Conservation (phyloP, 2,888 invertebrate genomes). For the Adineta ricciae region DNA sequence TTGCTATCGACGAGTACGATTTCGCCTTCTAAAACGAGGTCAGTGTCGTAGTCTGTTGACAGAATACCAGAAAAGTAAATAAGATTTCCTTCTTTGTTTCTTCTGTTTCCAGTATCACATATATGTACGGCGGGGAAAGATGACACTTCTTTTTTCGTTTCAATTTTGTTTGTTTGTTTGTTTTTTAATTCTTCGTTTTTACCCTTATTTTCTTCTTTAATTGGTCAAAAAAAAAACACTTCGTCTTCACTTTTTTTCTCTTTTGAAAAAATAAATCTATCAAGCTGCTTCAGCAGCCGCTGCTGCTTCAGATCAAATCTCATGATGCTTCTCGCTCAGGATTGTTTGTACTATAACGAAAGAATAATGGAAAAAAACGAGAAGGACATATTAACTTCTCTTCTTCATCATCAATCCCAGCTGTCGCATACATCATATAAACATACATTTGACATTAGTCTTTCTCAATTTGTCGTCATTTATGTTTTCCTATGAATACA, state of each 20-base stretch:
- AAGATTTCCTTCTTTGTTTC: background rate
- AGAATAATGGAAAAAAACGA: background rate
- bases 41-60: background rate
- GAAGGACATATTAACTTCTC: constrained; percentile 13
- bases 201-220: background rate
- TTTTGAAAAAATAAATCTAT: background rate
- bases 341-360: constrained; percentile 1
- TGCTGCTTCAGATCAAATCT: background rate
- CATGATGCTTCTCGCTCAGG: background rate
- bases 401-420: background rate
- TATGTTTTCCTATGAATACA: constrained; percentile 9
- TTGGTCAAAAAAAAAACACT: background rate
- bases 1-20: background rate
- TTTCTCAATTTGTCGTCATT: constrained; percentile 15
- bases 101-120: background rate
- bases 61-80: background rate
- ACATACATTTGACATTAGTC: constrained; percentile 1
- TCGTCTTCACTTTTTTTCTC: background rate
- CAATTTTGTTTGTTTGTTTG: background rate
- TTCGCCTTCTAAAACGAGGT: background rate
- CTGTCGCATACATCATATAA: background rate
- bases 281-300: background rate
- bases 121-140: background rate
- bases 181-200: constrained; percentile 9
- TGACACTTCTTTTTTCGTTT: background rate